A percentile compares a stretch with the other conserved stretches of the same genome.
These are phyloP conservation scores for Pectinophora gossypiella DNA, from an alignment of 1,140 invertebrate genomes.

Conservation along the genomic window DNA sequence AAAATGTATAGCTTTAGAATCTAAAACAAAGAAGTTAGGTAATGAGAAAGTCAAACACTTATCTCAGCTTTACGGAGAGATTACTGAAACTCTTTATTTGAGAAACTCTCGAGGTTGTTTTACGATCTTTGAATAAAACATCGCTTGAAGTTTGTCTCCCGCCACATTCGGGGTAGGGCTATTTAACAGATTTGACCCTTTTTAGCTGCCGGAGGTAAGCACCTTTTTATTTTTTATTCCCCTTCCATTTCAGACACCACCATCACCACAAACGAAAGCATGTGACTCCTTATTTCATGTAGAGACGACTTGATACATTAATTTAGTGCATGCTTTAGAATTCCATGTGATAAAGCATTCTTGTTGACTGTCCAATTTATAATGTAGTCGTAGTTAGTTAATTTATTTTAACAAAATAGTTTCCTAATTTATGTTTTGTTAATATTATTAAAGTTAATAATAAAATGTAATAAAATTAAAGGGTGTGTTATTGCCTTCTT, in stretches of 20 bases:
- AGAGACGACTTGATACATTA: slow-evolving; percentile 13
- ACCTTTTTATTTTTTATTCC: slow-evolving; percentile 32
- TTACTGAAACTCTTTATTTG: neutral
- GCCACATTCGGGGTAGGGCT: neutral
- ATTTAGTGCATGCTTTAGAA: slow-evolving; percentile 2
- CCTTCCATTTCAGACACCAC: slow-evolving; percentile 53
- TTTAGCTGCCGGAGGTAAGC: slow-evolving; percentile 27
- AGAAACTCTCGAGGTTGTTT: neutral
- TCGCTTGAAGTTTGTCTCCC: no score
- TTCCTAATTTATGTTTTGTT: neutral
- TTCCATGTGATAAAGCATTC: neutral
- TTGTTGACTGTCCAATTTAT: neutral
- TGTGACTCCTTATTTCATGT: slow-evolving; percentile 53
- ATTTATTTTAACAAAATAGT: neutral
- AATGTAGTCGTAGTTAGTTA: neutral
- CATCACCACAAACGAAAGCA: slow-evolving; percentile 58
- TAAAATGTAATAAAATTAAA: neutral
- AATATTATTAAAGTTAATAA: neutral
- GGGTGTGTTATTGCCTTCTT: neutral
- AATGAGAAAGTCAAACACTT: neutral
- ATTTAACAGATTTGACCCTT: neutral
- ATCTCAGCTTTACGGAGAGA: neutral
- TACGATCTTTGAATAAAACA: neutral
- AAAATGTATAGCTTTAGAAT: no score
- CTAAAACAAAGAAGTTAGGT: neutral